Evolutionary conservation across 2,797 vertebrate species (phyloP), one percentile per base, ranked within the genome.

Genomic region (Poecilia velifera): DNA sequence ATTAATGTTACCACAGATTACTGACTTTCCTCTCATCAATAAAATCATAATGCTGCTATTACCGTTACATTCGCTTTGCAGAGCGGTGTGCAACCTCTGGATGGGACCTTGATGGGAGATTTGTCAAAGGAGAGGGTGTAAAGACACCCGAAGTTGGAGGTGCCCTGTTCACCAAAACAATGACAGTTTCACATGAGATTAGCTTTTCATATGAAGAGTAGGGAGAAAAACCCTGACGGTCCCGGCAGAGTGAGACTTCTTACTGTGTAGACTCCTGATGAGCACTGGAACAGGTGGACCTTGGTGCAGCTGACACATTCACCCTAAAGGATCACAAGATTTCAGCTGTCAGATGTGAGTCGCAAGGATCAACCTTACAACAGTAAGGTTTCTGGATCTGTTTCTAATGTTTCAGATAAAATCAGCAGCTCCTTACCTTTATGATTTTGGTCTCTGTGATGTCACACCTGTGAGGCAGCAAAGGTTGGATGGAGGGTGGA

Each of bases 401-500:
- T 59, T 59, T 39, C 20, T n/a, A 22, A 22, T 57, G n/a, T 57
- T 28, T 28, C 16, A 1, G 7, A 39, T 9, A 22, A 66, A 22
- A 39, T 22, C 34, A 36, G 20, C 3, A 39, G 18, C 25, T 20
- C 64, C 66, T 86, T 87, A 96, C 96, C 86, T 91, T 70, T 76
- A 96, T 78, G 64, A 78, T 83, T 73, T 78, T 95, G 77, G 22
- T 90, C 76, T 93, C 78, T 0, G 73, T 93, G 68, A 95, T 68
- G 0, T 99, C 97, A 88, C 98, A 99, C 73, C 96, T 90, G 47
- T 97, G 96, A 4, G 98, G 98, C 71, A 99, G 93, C 86, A 99
- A 92, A 0, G 98, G 98, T 77, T 95, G 2, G n/a, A 99, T 97
- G 84, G 98, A 97, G 7, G 96, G 78, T 3, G 98, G 98, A 76